Conservation (phyloP, 2,113 vertebrate genomes). For the Pelvicachromis taeniatus region DNA sequence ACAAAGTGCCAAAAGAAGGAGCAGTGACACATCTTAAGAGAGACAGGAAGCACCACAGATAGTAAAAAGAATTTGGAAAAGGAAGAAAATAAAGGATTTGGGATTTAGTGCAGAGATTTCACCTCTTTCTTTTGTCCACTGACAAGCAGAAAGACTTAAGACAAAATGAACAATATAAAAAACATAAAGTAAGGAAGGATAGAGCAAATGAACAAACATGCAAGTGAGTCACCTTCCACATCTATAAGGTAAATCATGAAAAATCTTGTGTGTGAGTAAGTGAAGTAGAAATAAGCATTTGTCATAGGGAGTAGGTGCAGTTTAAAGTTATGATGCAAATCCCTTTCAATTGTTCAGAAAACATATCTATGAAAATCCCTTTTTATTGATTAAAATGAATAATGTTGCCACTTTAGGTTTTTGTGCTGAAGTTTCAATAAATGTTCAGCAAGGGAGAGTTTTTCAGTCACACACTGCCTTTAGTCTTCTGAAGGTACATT, state of each 20-base stretch:
- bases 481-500: neutral
- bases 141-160: neutral
- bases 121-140: neutral
- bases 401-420: neutral
- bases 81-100: neutral
- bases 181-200: neutral
- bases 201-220: neutral
- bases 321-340: neutral
- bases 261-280: neutral
- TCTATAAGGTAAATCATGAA: neutral
- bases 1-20: neutral
- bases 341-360: neutral
- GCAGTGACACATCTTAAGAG: neutral
- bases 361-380: neutral
- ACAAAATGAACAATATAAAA: neutral
- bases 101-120: neutral
- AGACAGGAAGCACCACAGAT: neutral
- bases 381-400: neutral
- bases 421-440: neutral
- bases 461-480: neutral
- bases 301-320: neutral
- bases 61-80: neutral
- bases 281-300: neutral
- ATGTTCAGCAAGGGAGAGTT: neutral
- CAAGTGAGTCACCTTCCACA: neutral